Base-by-base conservation (phyloP, 2,797 vertebrate species). In the Pachyuromys duprasi region DNA sequence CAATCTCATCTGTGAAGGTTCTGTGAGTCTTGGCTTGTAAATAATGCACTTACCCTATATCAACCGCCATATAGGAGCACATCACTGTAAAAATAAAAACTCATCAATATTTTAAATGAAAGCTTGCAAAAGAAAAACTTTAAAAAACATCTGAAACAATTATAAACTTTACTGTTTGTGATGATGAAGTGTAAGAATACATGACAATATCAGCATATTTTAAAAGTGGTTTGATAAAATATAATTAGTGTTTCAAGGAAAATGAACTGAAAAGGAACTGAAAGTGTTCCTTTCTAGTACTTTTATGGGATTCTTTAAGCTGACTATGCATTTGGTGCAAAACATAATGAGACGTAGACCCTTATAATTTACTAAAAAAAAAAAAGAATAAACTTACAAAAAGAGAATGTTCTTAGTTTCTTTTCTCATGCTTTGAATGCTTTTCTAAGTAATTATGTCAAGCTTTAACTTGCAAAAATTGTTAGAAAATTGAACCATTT, bases 331-430 rank as follows among this genome's bases (percentile, higher is more conserved):
- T 91, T 95, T 89, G 95, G 91, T 93, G 33, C 13, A 90, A 70
- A 83, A 76, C 69, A 94, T 96, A 93, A 96, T 95, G 90, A 93
- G 95, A 91, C 83, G 69, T 65, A 49, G n/a, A 86, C 62, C 53
- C 94, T 97, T 97, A 84, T 96, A 96, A 97, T 97, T 97, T 93
- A 78, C 83, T 91, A 79, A 89, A 97, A 95, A 83, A 87, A 76
- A 88, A 96, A 83, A 87, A 76, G 86, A 96, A 89, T 86, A 55
- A 87, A 93, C 33, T 91, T 94, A 75, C 83, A 91, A 72, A 96
- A 91, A 96, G 93, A 81, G n/a, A 49, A 70, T 95, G 45, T 91
- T 72, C 94, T 91, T 89, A 89, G 91, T 90, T 91, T 94, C 60
- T 81, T 55, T 93, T 95, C 67, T 97, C 17, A 81, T 94, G 76